Evolutionary conservation across 2,888 invertebrate species (phyloP).

Genomic region (Phaedon cochleariae): DNA sequence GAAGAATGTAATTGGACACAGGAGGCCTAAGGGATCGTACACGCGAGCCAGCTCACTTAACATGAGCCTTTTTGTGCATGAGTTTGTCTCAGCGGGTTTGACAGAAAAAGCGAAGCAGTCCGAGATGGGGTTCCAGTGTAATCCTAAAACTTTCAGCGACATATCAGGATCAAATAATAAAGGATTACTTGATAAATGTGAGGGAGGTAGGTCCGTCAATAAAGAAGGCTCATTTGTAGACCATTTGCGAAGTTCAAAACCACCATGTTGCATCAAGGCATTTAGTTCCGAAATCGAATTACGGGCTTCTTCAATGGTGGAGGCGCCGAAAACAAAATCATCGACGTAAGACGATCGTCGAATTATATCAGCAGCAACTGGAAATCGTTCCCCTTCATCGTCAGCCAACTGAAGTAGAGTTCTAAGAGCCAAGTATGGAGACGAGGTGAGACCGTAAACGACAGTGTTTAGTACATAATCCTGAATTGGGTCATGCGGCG

Average conservation of each 20-base stretch:
- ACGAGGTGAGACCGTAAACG: not conserved
- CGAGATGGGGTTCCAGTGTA: conserved; percentile 11
- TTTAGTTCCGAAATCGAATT: not conserved
- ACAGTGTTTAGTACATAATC: not conserved
- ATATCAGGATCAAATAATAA: not conserved
- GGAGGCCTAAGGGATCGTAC: conserved; percentile 12
- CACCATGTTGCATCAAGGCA: not conserved
- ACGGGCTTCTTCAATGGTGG: no score
- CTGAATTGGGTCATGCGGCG: not conserved
- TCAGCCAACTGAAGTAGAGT: no score
- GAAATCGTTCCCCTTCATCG: not conserved
- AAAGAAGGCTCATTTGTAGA: no score
- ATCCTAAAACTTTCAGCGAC: conserved; percentile 10
- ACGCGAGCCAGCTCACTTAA: conserved; percentile 11
- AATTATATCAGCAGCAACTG: not conserved
- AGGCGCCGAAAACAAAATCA: conserved; percentile 1
- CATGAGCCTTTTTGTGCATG: conserved; percentile 15
- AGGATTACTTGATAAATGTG: not conserved
- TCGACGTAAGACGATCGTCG: not conserved
- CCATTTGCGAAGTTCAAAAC: no score
- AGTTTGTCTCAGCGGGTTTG: not conserved
- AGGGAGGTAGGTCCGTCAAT: no score
- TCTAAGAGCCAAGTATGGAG: no score
- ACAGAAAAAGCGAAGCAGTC: conserved; percentile 15
- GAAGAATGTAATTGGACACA: conserved; percentile 7